Evolutionary conservation across 1,140 invertebrate species (phyloP), one percentile per base, ranked within the genome.

Genomic region (Aethina tumida): DNA sequence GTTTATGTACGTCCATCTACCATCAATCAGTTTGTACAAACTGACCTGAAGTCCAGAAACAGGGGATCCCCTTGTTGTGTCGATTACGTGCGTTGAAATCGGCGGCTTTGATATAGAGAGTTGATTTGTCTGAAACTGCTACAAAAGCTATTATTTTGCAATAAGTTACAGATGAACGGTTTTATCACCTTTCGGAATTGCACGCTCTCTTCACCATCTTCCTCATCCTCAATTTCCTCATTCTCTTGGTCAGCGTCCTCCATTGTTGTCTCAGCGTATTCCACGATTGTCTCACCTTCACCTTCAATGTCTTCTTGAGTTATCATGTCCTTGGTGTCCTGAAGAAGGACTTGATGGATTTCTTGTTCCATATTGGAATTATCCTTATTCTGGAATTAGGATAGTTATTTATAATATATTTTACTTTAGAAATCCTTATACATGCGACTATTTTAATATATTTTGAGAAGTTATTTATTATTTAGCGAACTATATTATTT

Each of bases 61-160:
- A 2, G 79, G 77, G 28, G 56, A 48, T n/a, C 81, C 81, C 18
- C 68, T 73, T 1, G 73, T 71, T 0, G 68, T 79, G 45, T 84
- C 80, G 13, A 79, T 55, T 1, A 81, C 75, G 47, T 81, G 74
- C 1, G 79, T 80, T 1, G 75, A 77, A 30, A 63, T 60, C 21
- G 55, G 52, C 2, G 53, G 37, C 35, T 43, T 48, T n/a, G n/a
- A n/a, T n/a, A n/a, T n/a, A n/a, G n/a, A n/a, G n/a, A n/a, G n/a
- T n/a, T n/a, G n/a, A n/a, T n/a, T n/a, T n/a, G n/a, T n/a, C n/a
- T n/a, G n/a, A n/a, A n/a, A n/a, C n/a, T n/a, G 22, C 7, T 24
- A 24, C 22, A 24, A 24, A n/a, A 7, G n/a, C n/a, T n/a, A 7
- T 7, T 24, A 7, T 24, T 24, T 9, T 31, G 5, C 17, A 30